These are phyloP conservation scores for Gastrophysa polygoni DNA, from an alignment of 2,888 invertebrate genomes.

Conservation along the genomic window DNA sequence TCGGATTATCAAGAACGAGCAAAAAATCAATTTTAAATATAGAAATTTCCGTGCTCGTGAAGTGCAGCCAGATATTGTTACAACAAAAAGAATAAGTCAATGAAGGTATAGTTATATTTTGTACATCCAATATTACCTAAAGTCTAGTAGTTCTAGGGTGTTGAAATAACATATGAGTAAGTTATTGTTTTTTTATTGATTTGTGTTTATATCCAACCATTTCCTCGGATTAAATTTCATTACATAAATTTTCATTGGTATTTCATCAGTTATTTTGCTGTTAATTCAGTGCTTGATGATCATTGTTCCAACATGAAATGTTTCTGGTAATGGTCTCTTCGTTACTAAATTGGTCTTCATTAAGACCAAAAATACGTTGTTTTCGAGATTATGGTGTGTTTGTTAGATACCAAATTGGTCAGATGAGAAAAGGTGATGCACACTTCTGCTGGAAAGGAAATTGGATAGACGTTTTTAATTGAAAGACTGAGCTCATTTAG, in stretches of 20 bases:
- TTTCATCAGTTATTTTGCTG: neutral
- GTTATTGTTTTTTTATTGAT: constrained; percentile 45
- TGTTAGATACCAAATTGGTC: neutral
- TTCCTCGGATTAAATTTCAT: constrained; percentile 33
- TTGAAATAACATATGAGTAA: constrained; percentile 43
- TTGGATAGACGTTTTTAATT: neutral
- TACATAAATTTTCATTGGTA: constrained; percentile 24
- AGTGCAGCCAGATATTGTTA: constrained; percentile 48
- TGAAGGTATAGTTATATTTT: constrained; percentile 48
- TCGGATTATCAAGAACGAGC: neutral
- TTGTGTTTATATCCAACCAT: constrained; percentile 36
- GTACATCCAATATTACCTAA: constrained; percentile 46
- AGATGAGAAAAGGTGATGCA: neutral
- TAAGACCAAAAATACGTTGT: no score
- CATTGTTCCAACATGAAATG: neutral
- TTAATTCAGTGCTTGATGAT: neutral
- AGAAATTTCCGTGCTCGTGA: constrained; percentile 26
- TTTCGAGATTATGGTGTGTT: neutral
- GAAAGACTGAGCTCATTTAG: neutral
- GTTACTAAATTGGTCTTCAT: neutral
- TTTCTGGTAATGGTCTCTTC: neutral
- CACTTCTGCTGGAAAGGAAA: neutral
- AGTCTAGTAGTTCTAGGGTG: constrained; percentile 46
- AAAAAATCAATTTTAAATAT: neutral
- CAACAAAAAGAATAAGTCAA: constrained; percentile 43